phyloP scores from a whole-genome alignment of 2,113 vertebrate genomes.

The Nycticorax nycticorax region DNA sequence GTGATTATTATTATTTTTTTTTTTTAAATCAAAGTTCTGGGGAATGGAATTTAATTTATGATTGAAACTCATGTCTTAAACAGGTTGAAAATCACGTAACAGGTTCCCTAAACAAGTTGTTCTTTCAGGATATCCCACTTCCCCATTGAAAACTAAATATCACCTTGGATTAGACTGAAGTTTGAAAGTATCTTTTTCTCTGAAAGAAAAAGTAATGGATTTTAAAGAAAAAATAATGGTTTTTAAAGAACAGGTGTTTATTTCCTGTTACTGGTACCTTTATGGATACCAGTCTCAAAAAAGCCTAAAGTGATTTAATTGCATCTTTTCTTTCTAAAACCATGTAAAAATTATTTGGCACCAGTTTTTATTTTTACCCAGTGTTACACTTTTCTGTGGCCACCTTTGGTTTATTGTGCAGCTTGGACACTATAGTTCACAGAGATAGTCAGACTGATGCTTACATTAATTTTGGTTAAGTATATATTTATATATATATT shows the following conservation, averaged over 20 bases:
- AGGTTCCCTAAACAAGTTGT: neutral
- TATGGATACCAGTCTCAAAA: neutral
- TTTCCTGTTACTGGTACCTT: neutral
- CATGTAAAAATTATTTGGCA: neutral
- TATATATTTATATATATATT: neutral
- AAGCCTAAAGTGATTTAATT: neutral
- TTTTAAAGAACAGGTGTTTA: neutral
- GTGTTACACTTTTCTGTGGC: neutral
- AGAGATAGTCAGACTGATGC: neutral
- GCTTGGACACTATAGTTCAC: neutral
- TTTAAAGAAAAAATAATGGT: neutral
- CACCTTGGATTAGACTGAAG: neutral
- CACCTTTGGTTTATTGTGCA: neutral
- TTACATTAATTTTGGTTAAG: neutral
- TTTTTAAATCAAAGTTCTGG: neutral
- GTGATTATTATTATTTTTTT: neutral
- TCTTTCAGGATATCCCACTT: neutral
- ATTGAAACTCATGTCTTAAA: neutral
- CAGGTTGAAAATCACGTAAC: neutral
- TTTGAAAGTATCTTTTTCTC: neutral
- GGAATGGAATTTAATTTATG: neutral
- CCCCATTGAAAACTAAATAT: neutral
- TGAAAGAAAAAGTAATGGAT: neutral
- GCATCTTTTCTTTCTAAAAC: neutral
- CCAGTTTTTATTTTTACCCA: neutral